phyloP scores from a whole-genome alignment of 2,113 vertebrate species.

The Bombycilla garrulus region DNA sequence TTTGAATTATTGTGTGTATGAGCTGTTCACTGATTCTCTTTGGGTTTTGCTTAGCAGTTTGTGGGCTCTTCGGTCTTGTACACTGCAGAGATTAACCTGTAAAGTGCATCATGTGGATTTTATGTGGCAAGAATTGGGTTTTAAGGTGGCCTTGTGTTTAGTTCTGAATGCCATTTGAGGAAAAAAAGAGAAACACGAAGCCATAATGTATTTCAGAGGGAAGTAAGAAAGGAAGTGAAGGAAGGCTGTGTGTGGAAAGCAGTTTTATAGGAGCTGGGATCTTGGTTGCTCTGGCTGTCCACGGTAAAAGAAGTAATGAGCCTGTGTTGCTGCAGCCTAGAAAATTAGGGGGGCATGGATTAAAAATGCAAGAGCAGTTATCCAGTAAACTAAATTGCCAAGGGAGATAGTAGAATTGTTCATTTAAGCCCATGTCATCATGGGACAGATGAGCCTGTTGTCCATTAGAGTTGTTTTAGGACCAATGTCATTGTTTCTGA shows the following conservation, averaged over 20 bases:
- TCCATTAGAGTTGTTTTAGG: neutral
- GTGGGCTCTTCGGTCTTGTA: neutral
- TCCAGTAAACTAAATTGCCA: neutral
- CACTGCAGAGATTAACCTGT: neutral
- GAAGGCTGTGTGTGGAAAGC: neutral
- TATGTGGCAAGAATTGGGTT: neutral
- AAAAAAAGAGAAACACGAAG: neutral
- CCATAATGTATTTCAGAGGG: neutral
- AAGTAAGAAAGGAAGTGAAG: neutral
- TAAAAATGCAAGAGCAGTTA: neutral
- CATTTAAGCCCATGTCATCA: neutral
- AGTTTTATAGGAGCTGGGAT: neutral
- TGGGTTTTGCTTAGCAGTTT: neutral
- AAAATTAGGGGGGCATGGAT: neutral
- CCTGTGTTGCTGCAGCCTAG: neutral
- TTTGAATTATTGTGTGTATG: neutral
- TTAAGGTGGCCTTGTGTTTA: neutral
- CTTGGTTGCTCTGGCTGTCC: neutral
- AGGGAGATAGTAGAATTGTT: neutral
- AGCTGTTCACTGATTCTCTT: neutral
- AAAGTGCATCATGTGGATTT: neutral
- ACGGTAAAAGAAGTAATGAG: neutral
- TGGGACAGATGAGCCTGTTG: neutral
- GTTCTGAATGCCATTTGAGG: neutral
- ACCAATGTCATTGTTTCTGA: neutral